Percentiles rank a stretch among this genome's conserved stretches.
These are phyloP conservation scores for Chondrosia reniformis DNA, from an alignment of 37 sponge, comb jelly and placozoan species.

Conservation along the genomic window DNA sequence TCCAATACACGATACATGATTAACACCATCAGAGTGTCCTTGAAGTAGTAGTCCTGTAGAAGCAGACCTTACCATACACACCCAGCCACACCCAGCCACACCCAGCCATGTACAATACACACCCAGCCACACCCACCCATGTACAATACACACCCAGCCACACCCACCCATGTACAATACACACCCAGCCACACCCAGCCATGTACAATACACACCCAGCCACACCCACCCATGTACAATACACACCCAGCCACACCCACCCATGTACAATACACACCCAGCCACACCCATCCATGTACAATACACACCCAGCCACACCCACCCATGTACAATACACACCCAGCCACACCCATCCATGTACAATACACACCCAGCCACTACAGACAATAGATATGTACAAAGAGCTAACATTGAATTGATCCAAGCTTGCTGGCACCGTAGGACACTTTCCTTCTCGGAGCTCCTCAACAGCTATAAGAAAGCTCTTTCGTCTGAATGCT, in stretches of 20 bases:
- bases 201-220: slow-evolving; percentile 5
- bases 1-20: background rate
- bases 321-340: no score
- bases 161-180: no score
- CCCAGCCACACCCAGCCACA: slow-evolving; percentile 7
- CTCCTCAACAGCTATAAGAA: slow-evolving; percentile 26
- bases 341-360: no score
- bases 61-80: background rate
- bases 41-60: slow-evolving; percentile 18
- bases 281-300: no score
- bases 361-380: slow-evolving; percentile 14
- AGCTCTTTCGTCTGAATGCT: slow-evolving; percentile 5
- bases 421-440: slow-evolving; percentile 32
- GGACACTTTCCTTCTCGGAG: slow-evolving; percentile 6
- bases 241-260: slow-evolving; percentile 14
- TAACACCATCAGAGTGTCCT: background rate
- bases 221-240: no score
- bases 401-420: slow-evolving; percentile 52
- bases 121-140: no score
- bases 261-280: slow-evolving; percentile 9
- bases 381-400: no score
- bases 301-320: slow-evolving; percentile 14
- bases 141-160: slow-evolving; percentile 2
- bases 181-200: slow-evolving; percentile 13
- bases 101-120: no score